Evolutionary conservation across 2,797 vertebrate species (phyloP).

Genomic region (Hirundo rustica): DNA sequence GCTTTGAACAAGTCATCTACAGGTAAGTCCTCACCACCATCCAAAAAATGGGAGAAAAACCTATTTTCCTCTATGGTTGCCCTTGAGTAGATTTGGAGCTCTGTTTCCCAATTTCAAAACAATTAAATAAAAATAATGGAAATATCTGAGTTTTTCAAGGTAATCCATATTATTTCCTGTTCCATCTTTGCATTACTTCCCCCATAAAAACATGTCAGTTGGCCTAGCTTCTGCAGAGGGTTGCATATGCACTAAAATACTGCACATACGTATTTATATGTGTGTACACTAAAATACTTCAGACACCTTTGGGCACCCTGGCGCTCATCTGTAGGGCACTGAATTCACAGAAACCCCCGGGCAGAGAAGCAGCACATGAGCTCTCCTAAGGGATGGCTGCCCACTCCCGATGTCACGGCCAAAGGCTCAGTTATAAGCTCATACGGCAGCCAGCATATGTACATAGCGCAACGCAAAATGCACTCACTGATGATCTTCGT

Average conservation of each 20-base stretch:
- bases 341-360: background rate
- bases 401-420: background rate
- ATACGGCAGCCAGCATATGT: rapidly evolving
- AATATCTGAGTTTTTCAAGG: background rate
- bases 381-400: background rate
- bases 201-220: background rate
- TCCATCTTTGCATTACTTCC: background rate
- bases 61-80: background rate
- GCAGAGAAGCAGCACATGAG: background rate
- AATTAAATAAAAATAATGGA: background rate
- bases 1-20: background rate
- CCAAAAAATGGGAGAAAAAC: background rate
- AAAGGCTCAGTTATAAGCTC: background rate
- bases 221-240: background rate
- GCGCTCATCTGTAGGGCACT: background rate
- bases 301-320: background rate
- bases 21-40: background rate
- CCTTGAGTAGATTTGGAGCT: background rate
- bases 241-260: background rate
- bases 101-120: background rate
- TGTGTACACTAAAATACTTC: background rate
- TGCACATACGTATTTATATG: background rate
- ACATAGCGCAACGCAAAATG: background rate
- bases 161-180: background rate
- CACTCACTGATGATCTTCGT: conserved; percentile 73